A percentile compares a stretch with the other conserved stretches of the same genome.
phyloP scores from a whole-genome alignment of 2,113 vertebrate species.

The Alethe castanea region DNA sequence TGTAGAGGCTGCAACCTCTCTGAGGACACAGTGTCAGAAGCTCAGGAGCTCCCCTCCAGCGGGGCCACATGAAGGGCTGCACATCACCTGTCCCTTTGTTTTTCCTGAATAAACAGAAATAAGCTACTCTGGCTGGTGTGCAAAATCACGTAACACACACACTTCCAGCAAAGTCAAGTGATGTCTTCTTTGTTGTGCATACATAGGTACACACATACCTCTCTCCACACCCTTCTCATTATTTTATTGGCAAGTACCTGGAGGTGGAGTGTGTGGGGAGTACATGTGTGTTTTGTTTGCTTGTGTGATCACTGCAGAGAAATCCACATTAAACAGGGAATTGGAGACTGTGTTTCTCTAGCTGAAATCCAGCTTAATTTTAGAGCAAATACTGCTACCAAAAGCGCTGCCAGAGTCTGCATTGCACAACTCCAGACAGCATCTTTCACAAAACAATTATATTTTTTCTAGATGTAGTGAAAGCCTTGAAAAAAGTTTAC shows the following conservation, averaged over 20 bases:
- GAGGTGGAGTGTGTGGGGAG: neutral
- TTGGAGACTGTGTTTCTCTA: neutral
- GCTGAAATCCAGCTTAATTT: neutral
- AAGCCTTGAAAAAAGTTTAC: slow-evolving; percentile 78
- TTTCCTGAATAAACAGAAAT: neutral
- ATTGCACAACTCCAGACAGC: neutral
- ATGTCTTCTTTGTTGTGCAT: neutral
- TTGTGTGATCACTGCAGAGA: neutral
- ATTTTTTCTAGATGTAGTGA: slow-evolving; percentile 51
- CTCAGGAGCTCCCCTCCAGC: neutral
- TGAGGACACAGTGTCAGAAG: neutral
- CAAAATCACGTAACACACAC: neutral
- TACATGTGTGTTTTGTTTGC: neutral
- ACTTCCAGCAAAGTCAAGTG: neutral
- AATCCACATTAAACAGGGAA: neutral
- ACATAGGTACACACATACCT: too few species aligned
- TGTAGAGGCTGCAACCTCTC: accelerated
- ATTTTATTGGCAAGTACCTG: neutral
- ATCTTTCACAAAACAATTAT: slow-evolving; percentile 52
- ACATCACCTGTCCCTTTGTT: neutral
- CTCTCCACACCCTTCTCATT: too few species aligned
- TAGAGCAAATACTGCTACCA: neutral
- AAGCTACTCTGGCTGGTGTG: neutral
- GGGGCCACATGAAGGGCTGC: neutral
- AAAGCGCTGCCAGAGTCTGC: neutral